These are phyloP conservation scores for Xerus rutilus DNA, from an alignment of 2,797 vertebrate species.

Conservation along the genomic window DNA sequence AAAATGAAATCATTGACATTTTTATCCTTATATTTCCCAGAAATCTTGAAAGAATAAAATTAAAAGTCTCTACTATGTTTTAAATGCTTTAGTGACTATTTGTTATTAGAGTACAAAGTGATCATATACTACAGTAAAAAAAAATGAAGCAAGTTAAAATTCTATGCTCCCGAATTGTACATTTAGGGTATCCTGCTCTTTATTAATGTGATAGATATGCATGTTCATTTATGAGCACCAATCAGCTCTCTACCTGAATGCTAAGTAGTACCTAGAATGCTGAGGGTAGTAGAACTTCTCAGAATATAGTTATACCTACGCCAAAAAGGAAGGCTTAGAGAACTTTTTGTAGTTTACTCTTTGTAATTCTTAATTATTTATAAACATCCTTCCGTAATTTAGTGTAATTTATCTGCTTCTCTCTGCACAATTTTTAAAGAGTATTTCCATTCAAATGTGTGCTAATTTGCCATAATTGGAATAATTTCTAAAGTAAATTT, in stretches of 20 bases:
- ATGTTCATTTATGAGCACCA: not conserved
- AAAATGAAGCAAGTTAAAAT: not conserved
- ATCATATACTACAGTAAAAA: not conserved
- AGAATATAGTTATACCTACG: not conserved
- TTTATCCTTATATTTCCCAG: not conserved
- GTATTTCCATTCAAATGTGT: not conserved
- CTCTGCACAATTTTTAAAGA: not conserved
- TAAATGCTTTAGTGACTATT: not conserved
- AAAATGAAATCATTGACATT: not conserved
- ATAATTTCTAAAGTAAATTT: not conserved
- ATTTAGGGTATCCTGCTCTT: not conserved
- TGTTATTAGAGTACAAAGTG: not conserved
- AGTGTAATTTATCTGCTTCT: not conserved
- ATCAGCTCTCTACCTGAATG: not conserved
- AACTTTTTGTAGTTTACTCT: not conserved
- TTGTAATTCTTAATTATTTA: not conserved
- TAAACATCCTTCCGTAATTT: not conserved
- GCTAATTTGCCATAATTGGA: not conserved
- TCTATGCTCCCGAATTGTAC: not conserved
- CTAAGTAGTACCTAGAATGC: not conserved
- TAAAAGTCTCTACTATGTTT: not conserved
- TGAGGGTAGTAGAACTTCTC: not conserved
- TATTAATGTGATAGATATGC: not conserved
- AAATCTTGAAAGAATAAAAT: constrained; percentile 9
- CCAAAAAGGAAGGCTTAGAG: not conserved